Evolutionary conservation across 2,113 vertebrate genomes (phyloP).

Genomic region (Indicator indicator): DNA sequence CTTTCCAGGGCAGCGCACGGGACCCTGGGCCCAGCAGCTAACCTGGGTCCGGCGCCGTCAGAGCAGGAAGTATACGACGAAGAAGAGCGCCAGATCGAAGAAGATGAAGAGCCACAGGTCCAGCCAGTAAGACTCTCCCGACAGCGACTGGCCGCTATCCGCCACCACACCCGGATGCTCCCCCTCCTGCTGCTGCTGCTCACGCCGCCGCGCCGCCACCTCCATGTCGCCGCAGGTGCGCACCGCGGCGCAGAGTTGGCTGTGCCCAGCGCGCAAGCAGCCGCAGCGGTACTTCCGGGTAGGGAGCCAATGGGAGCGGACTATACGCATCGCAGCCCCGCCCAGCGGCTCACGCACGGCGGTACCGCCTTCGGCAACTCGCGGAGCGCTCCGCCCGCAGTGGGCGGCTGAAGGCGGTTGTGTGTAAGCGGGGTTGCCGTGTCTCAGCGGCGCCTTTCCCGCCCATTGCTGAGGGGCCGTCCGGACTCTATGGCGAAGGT

Average conservation of each 20-base stretch:
- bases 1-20: no score
- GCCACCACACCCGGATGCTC: not conserved
- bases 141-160: not conserved
- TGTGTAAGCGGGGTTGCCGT: not conserved
- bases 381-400: not conserved
- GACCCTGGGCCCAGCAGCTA: not conserved
- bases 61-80: constrained; percentile 82
- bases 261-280: not conserved
- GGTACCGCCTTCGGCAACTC: not conserved
- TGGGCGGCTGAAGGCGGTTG: not conserved
- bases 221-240: not conserved
- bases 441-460: rapidly evolving
- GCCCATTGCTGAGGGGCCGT: rapidly evolving
- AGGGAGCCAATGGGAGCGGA: not conserved
- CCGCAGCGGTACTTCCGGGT: not conserved
- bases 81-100: constrained; percentile 83
- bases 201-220: not conserved
- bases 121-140: constrained; percentile 89
- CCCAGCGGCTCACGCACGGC: not conserved
- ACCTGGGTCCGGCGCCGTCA: constrained; percentile 36
- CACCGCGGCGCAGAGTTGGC: not conserved
- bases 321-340: not conserved
- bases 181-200: not conserved
- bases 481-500: rapidly evolving
- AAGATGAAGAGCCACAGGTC: constrained; percentile 88